These are phyloP conservation scores for Andinoacara biseriatus DNA, from an alignment of 2,113 vertebrate genomes.

Conservation along the genomic window DNA sequence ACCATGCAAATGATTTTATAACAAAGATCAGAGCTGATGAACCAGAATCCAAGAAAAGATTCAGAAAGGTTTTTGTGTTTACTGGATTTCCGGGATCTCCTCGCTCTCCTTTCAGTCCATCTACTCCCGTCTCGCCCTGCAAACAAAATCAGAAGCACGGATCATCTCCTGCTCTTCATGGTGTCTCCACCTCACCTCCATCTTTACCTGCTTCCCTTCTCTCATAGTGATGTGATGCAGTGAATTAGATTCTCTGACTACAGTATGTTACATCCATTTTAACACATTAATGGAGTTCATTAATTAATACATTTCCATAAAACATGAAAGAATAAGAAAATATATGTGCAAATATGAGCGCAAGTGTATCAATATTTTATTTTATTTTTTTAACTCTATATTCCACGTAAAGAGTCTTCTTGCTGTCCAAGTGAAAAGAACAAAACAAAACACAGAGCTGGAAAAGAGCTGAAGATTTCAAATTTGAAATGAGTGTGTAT, in stretches of 20 bases:
- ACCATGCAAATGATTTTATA: not conserved
- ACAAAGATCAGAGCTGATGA: not conserved
- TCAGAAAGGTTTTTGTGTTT: constrained; percentile 13
- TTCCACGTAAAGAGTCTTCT: too few species aligned
- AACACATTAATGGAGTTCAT: too few species aligned
- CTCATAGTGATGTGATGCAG: not conserved
- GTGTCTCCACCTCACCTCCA: not conserved
- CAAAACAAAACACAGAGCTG: too few species aligned
- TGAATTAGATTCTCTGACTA: not conserved
- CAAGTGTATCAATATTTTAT: too few species aligned
- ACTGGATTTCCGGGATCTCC: constrained; percentile 78
- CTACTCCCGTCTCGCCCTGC: constrained; percentile 77
- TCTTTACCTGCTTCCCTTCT: not conserved
- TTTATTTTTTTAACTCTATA: too few species aligned
- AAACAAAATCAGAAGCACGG: not conserved
- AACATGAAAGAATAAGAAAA: too few species aligned
- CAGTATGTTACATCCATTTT: not conserved
- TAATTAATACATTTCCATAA: too few species aligned
- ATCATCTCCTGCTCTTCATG: not conserved
- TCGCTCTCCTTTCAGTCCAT: constrained; percentile 73
- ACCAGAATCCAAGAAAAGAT: not conserved
- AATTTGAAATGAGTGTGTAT: too few species aligned
- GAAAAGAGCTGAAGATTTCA: too few species aligned
- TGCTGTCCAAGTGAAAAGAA: too few species aligned
- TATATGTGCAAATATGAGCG: too few species aligned